A percentile compares a stretch with the other conserved stretches of the same genome.
phyloP scores from a whole-genome alignment of 2,888 invertebrate genomes.

The Lithophane socia region DNA sequence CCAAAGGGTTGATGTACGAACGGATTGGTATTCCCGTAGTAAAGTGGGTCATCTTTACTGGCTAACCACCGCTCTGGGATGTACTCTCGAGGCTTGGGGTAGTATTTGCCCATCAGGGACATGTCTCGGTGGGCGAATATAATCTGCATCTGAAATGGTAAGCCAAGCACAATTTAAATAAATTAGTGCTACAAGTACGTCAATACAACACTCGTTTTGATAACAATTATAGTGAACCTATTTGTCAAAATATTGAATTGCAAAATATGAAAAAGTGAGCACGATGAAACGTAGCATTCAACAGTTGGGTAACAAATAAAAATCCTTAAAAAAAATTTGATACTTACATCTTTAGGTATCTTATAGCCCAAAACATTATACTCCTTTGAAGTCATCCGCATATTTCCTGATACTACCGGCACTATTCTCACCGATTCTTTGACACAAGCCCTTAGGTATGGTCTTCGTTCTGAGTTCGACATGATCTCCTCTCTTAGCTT shows the following conservation, averaged over 20 bases:
- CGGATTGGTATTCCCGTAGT: slow-evolving; percentile 89
- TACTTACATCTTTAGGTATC: slow-evolving; percentile 91
- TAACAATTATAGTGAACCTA: neutral
- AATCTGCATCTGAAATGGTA: slow-evolving; percentile 70
- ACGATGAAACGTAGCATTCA: no score
- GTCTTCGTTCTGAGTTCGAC: slow-evolving; percentile 77
- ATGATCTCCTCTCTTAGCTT: slow-evolving; percentile 90
- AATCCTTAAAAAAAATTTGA: neutral
- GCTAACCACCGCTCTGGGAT: slow-evolving; percentile 94
- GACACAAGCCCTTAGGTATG: slow-evolving; percentile 92
- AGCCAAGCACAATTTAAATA: neutral
- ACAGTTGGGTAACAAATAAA: neutral
- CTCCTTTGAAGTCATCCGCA: slow-evolving; percentile 89
- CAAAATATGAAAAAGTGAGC: neutral
- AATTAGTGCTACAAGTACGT: no score
- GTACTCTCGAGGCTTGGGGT: slow-evolving; percentile 91
- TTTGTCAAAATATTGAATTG: no score
- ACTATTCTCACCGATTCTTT: slow-evolving; percentile 93
- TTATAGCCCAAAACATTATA: slow-evolving; percentile 91
- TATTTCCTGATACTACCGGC: slow-evolving; percentile 90
- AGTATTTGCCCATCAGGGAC: slow-evolving; percentile 92
- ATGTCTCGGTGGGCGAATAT: slow-evolving; percentile 90
- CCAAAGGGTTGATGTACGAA: slow-evolving; percentile 92
- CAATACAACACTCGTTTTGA: no score
- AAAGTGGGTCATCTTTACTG: slow-evolving; percentile 78